Base-by-base conservation (phyloP, 2,888 invertebrate genomes). In the Epicampocera succincta region DNA sequence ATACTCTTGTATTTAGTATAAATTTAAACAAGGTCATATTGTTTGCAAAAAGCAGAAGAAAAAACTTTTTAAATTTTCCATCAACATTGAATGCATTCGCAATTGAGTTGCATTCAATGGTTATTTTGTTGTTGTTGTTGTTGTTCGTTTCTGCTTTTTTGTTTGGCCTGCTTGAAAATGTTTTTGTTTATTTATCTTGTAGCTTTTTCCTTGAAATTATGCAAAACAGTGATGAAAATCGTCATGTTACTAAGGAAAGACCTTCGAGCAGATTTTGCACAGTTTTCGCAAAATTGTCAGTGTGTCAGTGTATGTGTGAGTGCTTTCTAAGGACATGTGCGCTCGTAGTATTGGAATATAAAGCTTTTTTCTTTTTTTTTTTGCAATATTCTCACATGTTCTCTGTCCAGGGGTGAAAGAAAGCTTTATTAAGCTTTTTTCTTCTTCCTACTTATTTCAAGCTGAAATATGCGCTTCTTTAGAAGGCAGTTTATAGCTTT, bases 201-300 rank as follows among this genome's bases (percentile, higher is more conserved):
- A 54, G 52, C 33, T 44, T 61, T 69, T 61, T 76, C 76, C 68
- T 76, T 76, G 69, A 69, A 76, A 69, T 69, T 76, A 76, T 76
- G 69, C 69, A 76, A 76, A 76, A 61, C 19, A 48, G 3, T 25
- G 8, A 42, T 50, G 48, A 48, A 48, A 40, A 56, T 21, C 9
- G 12, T 38, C 11, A 25, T 71, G 71, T 71, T 71, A 25, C 48
- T 38, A 60, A 60, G 52, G 25, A 46, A 63, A 48, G 48, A 69
- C 52, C 38, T 40, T 66, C 61, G 61, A 13, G 33, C 33, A 25
- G 17, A 29, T 74, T 74, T 66, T 66, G 48, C 29, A 48, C 54
- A 50, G n/a, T 61, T 40, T 58, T 38, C 15, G 2, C 13, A 38
- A 17, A 13, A 60, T 48, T 60, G 8, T 58, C 1, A 9, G 33